Percentiles rank a stretch among this genome's conserved stretches.
These are phyloP conservation scores for Notarius quadriscutis DNA, from an alignment of 2,113 vertebrate genomes.

Conservation along the genomic window DNA sequence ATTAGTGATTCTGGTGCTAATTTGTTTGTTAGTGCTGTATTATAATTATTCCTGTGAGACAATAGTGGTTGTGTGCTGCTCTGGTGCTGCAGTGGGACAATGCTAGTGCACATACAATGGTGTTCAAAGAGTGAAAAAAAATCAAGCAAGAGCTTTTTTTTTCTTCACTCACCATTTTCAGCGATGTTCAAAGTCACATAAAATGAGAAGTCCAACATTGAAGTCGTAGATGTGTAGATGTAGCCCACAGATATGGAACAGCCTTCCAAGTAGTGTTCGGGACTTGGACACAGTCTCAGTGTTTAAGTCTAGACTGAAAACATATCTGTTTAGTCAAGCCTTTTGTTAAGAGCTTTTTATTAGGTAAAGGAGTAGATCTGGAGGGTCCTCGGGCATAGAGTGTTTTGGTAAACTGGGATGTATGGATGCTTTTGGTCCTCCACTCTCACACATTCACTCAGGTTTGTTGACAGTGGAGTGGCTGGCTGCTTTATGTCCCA, in stretches of 20 bases:
- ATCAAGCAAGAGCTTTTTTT: neutral
- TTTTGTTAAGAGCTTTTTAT: too few relatives aligned
- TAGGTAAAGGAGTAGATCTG: too few relatives aligned
- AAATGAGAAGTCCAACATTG: neutral
- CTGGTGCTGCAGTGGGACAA: neutral
- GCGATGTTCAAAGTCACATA: neutral
- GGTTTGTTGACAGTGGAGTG: too few relatives aligned
- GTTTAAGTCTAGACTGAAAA: too few relatives aligned
- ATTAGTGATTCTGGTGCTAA: neutral
- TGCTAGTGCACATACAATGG: neutral
- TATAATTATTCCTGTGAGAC: neutral
- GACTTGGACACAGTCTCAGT: too few relatives aligned
- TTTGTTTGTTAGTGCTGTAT: neutral
- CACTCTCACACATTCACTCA: too few relatives aligned
- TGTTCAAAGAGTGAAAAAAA: neutral
- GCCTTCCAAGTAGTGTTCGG: too few relatives aligned
- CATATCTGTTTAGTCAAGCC: too few relatives aligned
- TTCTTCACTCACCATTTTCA: neutral
- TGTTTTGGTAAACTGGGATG: too few relatives aligned
- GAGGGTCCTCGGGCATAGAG: too few relatives aligned
- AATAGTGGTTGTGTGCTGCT: neutral
- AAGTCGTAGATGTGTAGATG: neutral
- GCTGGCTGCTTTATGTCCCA: too few relatives aligned
- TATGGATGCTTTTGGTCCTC: too few relatives aligned
- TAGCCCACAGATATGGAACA: neutral